These are phyloP conservation scores for Maniola jurtina DNA, from an alignment of 1,140 invertebrate genomes.

Conservation along the genomic window DNA sequence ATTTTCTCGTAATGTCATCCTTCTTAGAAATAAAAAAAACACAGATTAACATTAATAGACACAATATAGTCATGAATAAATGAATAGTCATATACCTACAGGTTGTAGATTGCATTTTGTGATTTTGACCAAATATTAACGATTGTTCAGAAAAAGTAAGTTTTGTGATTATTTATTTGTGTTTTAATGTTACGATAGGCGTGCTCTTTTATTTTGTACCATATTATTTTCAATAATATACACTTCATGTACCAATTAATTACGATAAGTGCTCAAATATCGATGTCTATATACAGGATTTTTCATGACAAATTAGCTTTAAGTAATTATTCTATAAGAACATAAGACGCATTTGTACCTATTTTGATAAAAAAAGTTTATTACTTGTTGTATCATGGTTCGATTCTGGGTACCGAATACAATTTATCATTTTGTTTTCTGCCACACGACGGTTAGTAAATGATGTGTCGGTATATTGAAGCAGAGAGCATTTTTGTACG, in stretches of 20 bases:
- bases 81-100: neutral
- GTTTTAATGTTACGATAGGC: neutral
- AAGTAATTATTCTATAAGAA: constrained; percentile 13
- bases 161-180: constrained; percentile 10
- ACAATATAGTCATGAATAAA: constrained; percentile 7
- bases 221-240: neutral
- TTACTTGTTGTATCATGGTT: too few species aligned
- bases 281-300: constrained; percentile 25
- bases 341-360: constrained; percentile 15
- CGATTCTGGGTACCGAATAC: too few species aligned
- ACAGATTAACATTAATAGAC: too few species aligned
- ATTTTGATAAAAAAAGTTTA: neutral
- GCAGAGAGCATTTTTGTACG: too few species aligned
- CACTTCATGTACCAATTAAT: constrained; percentile 7
- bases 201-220: neutral
- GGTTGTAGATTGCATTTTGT: constrained; percentile 8
- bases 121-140: constrained; percentile 10
- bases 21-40: too few species aligned
- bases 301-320: constrained; percentile 29
- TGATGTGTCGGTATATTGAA: too few species aligned
- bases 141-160: constrained; percentile 1
- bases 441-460: too few species aligned
- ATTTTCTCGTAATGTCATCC: too few species aligned
- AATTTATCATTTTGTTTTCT: too few species aligned
- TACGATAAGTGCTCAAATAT: constrained; percentile 30